phyloP scores from a whole-genome alignment of 2,888 invertebrate genomes.

The Drosophila neoperkinsi region DNA sequence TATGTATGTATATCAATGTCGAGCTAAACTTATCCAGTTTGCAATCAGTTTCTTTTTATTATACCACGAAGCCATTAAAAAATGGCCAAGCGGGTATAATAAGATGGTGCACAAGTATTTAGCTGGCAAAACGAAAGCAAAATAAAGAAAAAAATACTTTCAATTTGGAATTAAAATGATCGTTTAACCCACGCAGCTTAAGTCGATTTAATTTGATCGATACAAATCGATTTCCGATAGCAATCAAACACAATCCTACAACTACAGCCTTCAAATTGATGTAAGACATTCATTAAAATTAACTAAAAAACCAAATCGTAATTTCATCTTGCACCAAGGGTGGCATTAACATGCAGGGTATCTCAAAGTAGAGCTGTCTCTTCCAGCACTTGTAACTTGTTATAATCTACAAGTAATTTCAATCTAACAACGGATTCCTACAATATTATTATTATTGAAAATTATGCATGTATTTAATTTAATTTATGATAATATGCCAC shows the following conservation, averaged over 20 bases:
- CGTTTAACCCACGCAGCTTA: neutral
- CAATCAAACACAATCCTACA: neutral
- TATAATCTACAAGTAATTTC: neutral
- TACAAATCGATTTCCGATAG: neutral
- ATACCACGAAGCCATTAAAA: neutral
- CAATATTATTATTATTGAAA: constrained; percentile 9
- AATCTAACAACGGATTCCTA: neutral
- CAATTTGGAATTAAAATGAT: neutral
- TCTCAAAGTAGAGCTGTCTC: neutral
- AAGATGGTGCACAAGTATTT: neutral
- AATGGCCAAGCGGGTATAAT: neutral
- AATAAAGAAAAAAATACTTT: neutral
- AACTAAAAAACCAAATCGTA: neutral
- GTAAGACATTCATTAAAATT: neutral
- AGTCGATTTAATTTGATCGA: neutral
- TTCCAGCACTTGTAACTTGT: neutral
- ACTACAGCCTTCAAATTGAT: neutral
- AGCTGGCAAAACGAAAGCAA: neutral
- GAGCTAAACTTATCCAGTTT: constrained; percentile 20
- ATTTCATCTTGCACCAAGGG: neutral
- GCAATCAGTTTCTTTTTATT: constrained; percentile 10
- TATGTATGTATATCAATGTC: neutral
- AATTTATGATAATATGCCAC: constrained; percentile 15
- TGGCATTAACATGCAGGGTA: neutral
- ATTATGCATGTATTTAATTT: constrained; percentile 10